A percentile compares a stretch with the other conserved stretches of the same genome.
Evolutionary conservation across 1,140 invertebrate genomes (phyloP).

Genomic region (Drosophila burlai): DNA sequence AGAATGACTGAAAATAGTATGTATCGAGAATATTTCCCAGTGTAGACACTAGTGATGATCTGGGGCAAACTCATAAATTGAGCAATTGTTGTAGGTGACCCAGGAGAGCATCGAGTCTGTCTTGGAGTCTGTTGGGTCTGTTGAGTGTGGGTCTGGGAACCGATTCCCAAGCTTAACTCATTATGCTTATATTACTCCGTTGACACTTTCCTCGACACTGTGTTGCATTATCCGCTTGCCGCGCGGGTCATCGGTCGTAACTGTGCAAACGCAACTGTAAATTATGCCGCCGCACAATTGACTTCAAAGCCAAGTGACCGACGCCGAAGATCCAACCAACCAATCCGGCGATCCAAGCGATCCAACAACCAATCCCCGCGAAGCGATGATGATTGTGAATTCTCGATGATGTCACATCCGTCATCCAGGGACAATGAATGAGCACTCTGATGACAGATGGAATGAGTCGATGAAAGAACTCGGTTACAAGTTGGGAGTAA

Average conservation of each 20-base stretch:
- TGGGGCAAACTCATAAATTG: constrained; percentile 42
- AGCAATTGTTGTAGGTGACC: constrained; percentile 51
- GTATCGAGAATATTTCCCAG: background rate
- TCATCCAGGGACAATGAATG: constrained; percentile 36
- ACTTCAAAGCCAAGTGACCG: constrained; percentile 60
- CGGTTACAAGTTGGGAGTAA: background rate
- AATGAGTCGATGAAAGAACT: constrained; percentile 2
- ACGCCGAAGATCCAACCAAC: background rate
- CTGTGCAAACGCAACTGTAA: constrained; percentile 54
- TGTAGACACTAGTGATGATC: constrained; percentile 9
- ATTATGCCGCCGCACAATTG: constrained; percentile 58
- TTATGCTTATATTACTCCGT: constrained; percentile 20
- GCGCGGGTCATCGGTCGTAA: constrained; percentile 27
- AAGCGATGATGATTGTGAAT: constrained; percentile 31
- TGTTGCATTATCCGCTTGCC: constrained; percentile 28
- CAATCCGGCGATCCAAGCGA: background rate
- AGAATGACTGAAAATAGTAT: too few species aligned
- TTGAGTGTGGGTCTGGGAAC: background rate
- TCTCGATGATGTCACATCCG: constrained; percentile 73
- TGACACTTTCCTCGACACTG: constrained; percentile 29
- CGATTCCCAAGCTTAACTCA: constrained; percentile 17
- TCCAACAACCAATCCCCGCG: constrained; percentile 1
- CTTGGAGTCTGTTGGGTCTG: background rate
- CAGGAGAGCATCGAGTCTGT: constrained; percentile 7
- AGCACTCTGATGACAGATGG: constrained; percentile 19